Base-by-base conservation (phyloP, 2,797 vertebrate genomes). In the Chaetophractus vellerosus region DNA sequence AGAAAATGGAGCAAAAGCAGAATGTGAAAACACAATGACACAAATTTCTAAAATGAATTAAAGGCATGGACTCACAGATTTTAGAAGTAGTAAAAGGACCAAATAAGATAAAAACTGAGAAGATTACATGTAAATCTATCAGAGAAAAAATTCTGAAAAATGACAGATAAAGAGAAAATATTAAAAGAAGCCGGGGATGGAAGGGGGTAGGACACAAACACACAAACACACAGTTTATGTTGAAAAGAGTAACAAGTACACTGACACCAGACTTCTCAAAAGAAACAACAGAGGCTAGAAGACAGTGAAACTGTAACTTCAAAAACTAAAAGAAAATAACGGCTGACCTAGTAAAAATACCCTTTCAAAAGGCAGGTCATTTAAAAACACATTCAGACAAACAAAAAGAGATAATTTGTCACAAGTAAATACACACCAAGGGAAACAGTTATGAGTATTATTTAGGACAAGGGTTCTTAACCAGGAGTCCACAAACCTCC, bases 51-150 rank as follows among this genome's bases (percentile, higher is more conserved):
- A 71, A 88, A 75, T 9, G 87, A 75, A n/a, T 71, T 19, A 52
- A 61, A 93, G 48, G 66, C 38, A 88, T 0, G 38, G 36, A 92
- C n/a, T 4, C 33, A 52, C 21, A 85, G 71, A 83, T 50, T 87
- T 87, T 41, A 94, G 24, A 90, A 87, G 5, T 26, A 14, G 9
- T 88, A 1, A 68, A 83, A 85, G 71, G 57, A 9, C 21, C 69
- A 82, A 63, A 41, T 36, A 80, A 90, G 48, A 82, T 41, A 90
- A 94, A 94, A 85, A 86, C 61, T 61, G 79, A 48, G 28, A 85
- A 66, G 59, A 82, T 2, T 21, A 74, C 2, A 81, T 2, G 0
- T 52, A 68, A 74, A 2, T 80, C 33, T 50, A 52, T 36, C 50
- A 79, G 3, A 88, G 33, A 61, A 68, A 68, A 48, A 92, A 24